These are phyloP conservation scores for Prionailurus bengalensis DNA, from an alignment of 2,113 vertebrate species.

Conservation along the genomic window DNA sequence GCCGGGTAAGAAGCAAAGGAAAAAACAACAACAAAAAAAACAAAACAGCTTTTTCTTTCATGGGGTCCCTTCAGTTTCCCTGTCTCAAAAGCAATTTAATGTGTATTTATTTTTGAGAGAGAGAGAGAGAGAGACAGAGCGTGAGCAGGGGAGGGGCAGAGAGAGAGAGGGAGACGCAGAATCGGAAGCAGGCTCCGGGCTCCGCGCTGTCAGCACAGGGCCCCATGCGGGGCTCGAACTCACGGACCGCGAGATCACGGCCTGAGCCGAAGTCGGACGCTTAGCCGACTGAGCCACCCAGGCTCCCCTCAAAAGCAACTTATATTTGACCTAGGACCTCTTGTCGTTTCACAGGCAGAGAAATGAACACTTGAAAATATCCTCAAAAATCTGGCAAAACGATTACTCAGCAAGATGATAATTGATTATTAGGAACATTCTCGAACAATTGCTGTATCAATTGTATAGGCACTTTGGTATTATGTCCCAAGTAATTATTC, in stretches of 20 bases:
- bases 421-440: neutral
- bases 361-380: neutral
- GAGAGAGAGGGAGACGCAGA: no score
- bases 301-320: neutral
- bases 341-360: neutral
- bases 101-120: no score
- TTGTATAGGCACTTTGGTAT: neutral
- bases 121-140: no score
- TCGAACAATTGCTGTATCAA: neutral
- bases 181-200: no score
- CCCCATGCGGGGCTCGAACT: no score
- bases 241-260: rapidly evolving
- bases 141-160: no score
- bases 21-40: neutral
- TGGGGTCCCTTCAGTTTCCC: neutral
- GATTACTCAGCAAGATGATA: conserved; percentile 9
- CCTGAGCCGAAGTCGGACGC: no score
- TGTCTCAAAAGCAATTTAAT: neutral
- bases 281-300: no score
- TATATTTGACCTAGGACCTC: neutral
- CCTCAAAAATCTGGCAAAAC: neutral
- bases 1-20: neutral
- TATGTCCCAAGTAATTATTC: neutral
- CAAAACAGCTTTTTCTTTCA: neutral
- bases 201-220: no score